phyloP scores from a whole-genome alignment of 1,140 invertebrate genomes.

The Rhizoglyphus robini region DNA sequence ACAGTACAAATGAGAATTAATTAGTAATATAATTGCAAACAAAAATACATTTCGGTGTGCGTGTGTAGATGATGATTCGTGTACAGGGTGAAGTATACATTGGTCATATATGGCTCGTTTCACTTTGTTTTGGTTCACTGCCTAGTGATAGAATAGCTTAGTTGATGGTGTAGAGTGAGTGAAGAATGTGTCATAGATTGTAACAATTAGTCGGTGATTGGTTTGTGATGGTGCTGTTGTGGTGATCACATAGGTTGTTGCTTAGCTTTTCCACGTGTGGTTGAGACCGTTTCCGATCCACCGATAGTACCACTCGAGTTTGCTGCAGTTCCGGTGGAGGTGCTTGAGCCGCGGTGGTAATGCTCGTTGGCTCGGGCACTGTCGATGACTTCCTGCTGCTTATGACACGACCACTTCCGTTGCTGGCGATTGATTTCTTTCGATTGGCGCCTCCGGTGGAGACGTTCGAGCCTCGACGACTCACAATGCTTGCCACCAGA shows the following conservation, averaged over 20 bases:
- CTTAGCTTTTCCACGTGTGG: constrained; percentile 1
- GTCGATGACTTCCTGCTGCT: neutral
- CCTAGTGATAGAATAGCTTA: too few relatives aligned
- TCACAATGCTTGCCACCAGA: neutral
- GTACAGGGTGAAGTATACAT: too few relatives aligned
- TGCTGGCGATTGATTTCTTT: neutral
- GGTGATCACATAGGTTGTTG: neutral
- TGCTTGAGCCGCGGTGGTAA: neutral
- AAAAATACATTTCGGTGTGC: too few relatives aligned
- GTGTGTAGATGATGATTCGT: too few relatives aligned
- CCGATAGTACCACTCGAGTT: constrained; percentile 10
- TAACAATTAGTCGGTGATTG: too few relatives aligned
- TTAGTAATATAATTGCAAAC: too few relatives aligned
- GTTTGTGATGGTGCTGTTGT: too few relatives aligned
- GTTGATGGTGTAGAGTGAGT: too few relatives aligned
- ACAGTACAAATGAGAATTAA: too few relatives aligned
- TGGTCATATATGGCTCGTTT: too few relatives aligned
- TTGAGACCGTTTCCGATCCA: constrained; percentile 5
- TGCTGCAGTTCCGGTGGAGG: neutral
- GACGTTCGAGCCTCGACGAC: neutral
- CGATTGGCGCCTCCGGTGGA: neutral
- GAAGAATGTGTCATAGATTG: too few relatives aligned
- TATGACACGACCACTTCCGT: neutral
- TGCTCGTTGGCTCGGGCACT: neutral
- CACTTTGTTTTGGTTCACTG: too few relatives aligned